Evolutionary conservation across 2,888 invertebrate species (phyloP).

Genomic region (Rotaria magnacalcarata): DNA sequence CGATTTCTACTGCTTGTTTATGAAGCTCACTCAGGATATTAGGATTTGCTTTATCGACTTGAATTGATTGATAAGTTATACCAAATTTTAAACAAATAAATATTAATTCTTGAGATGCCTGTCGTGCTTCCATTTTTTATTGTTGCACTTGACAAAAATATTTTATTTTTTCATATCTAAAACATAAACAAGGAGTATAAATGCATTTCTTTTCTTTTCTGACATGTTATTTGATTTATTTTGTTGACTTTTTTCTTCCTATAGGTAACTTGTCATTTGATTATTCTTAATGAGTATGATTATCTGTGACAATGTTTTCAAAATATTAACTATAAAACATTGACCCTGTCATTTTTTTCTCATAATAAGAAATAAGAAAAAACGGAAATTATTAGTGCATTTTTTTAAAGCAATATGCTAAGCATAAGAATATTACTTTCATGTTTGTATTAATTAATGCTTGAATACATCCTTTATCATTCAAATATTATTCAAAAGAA

Average conservation of each 20-base stretch:
- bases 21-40: background rate
- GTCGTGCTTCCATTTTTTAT: background rate
- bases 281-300: background rate
- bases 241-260: background rate
- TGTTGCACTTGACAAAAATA: too few relatives aligned
- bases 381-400: background rate
- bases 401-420: too few relatives aligned
- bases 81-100: conserved; percentile 34
- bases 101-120: background rate
- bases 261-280: background rate
- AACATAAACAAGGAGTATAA: background rate
- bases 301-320: background rate
- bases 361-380: background rate
- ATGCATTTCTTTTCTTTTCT: too few relatives aligned
- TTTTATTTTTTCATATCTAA: background rate
- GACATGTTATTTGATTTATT: too few relatives aligned
- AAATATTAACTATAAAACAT: background rate
- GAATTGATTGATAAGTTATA: conserved; percentile 25
- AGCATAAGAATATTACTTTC: too few relatives aligned
- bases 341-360: background rate
- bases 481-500: background rate
- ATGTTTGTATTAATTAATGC: too few relatives aligned
- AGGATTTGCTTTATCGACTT: background rate
- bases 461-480: too few relatives aligned
- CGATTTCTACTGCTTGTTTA: background rate